Percentiles rank a stretch among this genome's conserved stretches.
Evolutionary conservation across 2,797 vertebrate genomes (phyloP).

Genomic region (Podargus strigoides): DNA sequence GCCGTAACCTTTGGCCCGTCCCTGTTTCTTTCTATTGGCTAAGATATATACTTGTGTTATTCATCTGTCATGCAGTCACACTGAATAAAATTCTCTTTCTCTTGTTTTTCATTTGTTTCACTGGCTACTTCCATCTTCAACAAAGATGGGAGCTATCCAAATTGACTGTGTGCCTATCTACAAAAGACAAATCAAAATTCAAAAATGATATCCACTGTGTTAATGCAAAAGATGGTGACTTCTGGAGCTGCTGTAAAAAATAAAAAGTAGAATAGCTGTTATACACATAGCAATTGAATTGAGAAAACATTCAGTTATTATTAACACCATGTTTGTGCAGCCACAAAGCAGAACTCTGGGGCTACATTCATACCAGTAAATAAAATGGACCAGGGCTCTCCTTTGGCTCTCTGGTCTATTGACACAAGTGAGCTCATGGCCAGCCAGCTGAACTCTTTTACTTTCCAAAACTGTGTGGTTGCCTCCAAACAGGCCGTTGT

Average conservation of each 20-base stretch:
- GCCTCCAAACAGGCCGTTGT: background rate
- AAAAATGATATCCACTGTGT: background rate
- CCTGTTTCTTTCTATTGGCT: constrained; percentile 31
- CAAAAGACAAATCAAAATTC: background rate
- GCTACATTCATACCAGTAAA: background rate
- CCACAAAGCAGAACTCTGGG: background rate
- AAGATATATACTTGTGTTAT: background rate
- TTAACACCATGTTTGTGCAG: background rate
- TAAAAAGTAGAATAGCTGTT: background rate
- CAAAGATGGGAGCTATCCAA: background rate
- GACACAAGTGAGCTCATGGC: background rate
- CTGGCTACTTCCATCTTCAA: background rate
- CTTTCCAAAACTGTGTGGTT: background rate
- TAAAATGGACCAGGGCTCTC: background rate
- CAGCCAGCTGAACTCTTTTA: background rate
- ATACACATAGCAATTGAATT: background rate
- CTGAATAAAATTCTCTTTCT: background rate
- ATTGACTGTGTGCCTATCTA: background rate
- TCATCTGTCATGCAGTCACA: constrained; percentile 18
- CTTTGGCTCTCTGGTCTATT: background rate
- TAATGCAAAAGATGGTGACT: background rate
- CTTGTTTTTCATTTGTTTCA: constrained; percentile 14
- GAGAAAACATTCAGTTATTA: background rate
- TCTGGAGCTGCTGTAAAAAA: background rate
- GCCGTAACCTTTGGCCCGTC: constrained; percentile 62